Evolutionary conservation across 2,797 vertebrate genomes (phyloP).

Genomic region (Halcyon chelicuti): DNA sequence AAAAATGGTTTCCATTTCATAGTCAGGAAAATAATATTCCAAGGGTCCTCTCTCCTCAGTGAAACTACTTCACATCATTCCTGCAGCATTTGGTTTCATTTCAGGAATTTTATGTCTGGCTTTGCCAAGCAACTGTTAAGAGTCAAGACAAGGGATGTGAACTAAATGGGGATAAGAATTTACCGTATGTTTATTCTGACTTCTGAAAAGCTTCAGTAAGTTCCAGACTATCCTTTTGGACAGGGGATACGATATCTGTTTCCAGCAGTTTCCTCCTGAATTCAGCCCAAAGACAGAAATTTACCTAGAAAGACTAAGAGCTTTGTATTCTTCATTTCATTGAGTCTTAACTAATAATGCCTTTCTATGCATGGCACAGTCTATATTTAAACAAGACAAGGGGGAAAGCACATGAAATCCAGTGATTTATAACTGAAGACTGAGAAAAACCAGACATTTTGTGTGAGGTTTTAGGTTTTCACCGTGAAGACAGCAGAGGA

Average conservation of each 20-base stretch:
- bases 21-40: neutral
- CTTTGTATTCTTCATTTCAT: neutral
- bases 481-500: fast-evolving
- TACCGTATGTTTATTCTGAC: neutral
- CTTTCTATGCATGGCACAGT: neutral
- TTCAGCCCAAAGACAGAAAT: neutral
- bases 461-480: neutral
- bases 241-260: neutral
- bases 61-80: neutral
- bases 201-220: neutral
- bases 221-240: neutral
- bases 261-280: neutral
- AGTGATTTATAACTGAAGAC: neutral
- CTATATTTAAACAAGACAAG: constrained; percentile 3
- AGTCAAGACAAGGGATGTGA: neutral
- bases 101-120: neutral
- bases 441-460: neutral
- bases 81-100: neutral
- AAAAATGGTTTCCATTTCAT: neutral
- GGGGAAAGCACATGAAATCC: constrained; percentile 10
- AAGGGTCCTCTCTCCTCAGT: neutral
- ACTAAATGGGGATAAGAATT: neutral
- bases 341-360: neutral
- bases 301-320: neutral
- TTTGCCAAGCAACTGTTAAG: neutral